Percentiles rank a stretch among this genome's conserved stretches.
Evolutionary conservation across 1,140 invertebrate species (phyloP).

Genomic region (Drosophila parvula): DNA sequence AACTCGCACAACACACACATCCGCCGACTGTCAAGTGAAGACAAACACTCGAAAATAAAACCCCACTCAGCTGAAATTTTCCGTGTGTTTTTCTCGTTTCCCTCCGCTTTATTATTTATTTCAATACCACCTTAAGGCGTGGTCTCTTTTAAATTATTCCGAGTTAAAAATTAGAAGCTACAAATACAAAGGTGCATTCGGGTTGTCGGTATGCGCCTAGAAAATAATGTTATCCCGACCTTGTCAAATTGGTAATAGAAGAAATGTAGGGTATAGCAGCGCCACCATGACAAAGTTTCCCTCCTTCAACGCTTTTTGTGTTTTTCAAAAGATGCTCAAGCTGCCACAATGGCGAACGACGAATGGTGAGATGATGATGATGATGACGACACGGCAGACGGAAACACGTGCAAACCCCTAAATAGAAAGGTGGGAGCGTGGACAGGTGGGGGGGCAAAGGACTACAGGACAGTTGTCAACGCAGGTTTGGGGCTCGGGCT

Average conservation of each 20-base stretch:
- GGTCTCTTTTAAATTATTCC: neutral
- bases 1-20: conserved; percentile 12
- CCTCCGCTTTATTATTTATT: neutral
- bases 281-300: too few species aligned
- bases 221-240: neutral
- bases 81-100: conserved; percentile 8
- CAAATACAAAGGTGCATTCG: neutral
- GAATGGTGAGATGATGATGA: conserved; percentile 29
- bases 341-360: conserved; percentile 49
- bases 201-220: neutral
- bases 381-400: conserved; percentile 52
- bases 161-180: neutral
- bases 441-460: neutral
- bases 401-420: conserved; percentile 67
- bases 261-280: neutral
- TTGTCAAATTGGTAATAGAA: conserved; percentile 1
- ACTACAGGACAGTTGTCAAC: conserved; percentile 9
- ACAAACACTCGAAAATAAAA: conserved; percentile 71
- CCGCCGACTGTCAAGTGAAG: conserved; percentile 23
- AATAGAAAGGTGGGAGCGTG: neutral
- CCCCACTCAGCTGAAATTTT: conserved; percentile 58
- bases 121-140: neutral
- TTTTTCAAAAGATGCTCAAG: conserved; percentile 64
- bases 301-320: conserved; percentile 18
- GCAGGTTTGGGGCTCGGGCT: conserved; percentile 13